A percentile compares a stretch with the other conserved stretches of the same genome.
Conservation (phyloP, 2,888 invertebrate species). For the Philonicus albiceps region DNA sequence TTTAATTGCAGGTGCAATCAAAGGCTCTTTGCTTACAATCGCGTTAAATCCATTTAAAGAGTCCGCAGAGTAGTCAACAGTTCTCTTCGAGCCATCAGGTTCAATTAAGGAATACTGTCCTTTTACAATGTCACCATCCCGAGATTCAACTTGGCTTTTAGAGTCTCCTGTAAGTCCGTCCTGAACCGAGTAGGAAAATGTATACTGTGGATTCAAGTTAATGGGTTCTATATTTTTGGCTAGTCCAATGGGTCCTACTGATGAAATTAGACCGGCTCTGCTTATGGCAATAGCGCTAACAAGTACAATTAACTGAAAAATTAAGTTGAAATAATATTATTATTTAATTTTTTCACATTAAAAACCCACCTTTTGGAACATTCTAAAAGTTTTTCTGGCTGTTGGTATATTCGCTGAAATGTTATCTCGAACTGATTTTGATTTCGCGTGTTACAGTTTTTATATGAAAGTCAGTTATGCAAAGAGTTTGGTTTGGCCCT, state of each 20-base stretch:
- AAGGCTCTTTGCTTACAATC: slow-evolving; percentile 50
- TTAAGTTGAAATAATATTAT: not conserved
- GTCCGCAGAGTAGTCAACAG: slow-evolving; percentile 66
- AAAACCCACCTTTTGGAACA: not conserved
- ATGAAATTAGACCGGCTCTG: not conserved
- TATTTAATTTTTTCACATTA: not conserved
- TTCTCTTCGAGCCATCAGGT: slow-evolving; percentile 68
- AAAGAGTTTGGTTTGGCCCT: not conserved
- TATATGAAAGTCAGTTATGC: not conserved
- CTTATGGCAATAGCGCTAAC: not conserved
- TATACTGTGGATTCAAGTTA: slow-evolving; percentile 57
- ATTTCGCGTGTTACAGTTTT: not conserved
- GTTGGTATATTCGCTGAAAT: not conserved
- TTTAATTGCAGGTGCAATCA: slow-evolving; percentile 43
- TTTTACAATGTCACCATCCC: slow-evolving; percentile 67
- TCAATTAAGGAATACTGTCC: slow-evolving; percentile 63
- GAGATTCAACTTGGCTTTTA: slow-evolving; percentile 67
- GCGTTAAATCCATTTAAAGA: slow-evolving; percentile 52
- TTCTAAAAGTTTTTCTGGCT: not conserved
- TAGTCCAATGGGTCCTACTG: not conserved
- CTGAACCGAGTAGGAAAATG: slow-evolving; percentile 61
- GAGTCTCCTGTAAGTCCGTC: slow-evolving; percentile 61
- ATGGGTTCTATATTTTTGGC: not conserved
- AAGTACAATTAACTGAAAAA: not conserved
- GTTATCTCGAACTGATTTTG: not conserved